Conservation (phyloP, 30 jellyfish, hydroid and myxozoan genomes). For the Thelohanellus kitauei region DNA sequence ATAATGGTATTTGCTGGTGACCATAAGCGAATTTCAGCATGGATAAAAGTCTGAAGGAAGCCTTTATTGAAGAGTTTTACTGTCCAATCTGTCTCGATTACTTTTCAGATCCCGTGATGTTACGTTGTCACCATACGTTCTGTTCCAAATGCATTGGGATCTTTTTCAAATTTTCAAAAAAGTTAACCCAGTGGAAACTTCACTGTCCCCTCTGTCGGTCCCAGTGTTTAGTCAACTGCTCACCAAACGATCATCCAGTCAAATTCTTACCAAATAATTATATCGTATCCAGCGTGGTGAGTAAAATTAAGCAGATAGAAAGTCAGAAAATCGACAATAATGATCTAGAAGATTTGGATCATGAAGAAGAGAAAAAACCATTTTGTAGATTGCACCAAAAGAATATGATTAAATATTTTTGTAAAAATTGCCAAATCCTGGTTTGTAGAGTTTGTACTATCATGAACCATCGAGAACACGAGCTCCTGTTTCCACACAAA, state of each 20-base stretch:
- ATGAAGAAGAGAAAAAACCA: conserved; percentile 24
- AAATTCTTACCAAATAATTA: too few species aligned
- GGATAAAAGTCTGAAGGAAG: too few species aligned
- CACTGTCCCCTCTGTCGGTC: too few species aligned
- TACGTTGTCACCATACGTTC: conserved; percentile 47
- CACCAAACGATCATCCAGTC: conserved; percentile 31
- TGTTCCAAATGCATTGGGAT: conserved; percentile 67
- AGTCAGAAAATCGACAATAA: too few species aligned
- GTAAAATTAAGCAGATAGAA: too few species aligned
- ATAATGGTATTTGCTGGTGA: too few species aligned
- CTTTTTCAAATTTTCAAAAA: too few species aligned
- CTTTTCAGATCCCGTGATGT: conserved; percentile 34
- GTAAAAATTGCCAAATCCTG: conserved; percentile 75
- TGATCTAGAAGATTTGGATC: conserved; percentile 24
- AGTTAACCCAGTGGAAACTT: too few species aligned
- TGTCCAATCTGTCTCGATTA: conserved; percentile 64
- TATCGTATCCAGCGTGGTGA: too few species aligned
- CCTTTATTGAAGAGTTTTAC: too few species aligned
- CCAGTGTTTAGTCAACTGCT: conserved; percentile 31
- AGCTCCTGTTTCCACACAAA: conserved; percentile 65
- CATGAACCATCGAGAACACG: conserved; percentile 76
- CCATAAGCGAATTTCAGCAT: too few species aligned
- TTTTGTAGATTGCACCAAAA: conserved; percentile 59
- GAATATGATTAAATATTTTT: conserved; percentile 55
- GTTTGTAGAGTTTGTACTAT: conserved; percentile 85